These are phyloP conservation scores for Ferrisia virgata DNA, from an alignment of 2,888 invertebrate genomes.

Conservation along the genomic window DNA sequence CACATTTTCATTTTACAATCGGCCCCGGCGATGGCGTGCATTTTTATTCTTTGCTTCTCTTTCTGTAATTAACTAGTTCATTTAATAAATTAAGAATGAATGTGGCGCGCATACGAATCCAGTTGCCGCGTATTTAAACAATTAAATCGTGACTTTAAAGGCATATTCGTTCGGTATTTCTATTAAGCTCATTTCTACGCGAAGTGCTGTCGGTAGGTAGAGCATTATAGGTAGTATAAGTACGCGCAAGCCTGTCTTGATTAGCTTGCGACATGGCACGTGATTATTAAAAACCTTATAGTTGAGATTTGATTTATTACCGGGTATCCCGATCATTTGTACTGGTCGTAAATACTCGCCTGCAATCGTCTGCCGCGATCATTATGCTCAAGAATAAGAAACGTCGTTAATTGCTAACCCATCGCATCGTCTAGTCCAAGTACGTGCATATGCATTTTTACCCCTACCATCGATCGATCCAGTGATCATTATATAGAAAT, in stretches of 20 bases:
- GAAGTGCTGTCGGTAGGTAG: no score
- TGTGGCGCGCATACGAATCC: not conserved
- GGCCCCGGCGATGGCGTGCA: not conserved
- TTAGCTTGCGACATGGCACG: constrained; percentile 14
- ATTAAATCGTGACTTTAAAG: constrained; percentile 14
- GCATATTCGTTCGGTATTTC: constrained; percentile 1
- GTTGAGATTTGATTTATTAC: not conserved
- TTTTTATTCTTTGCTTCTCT: not conserved
- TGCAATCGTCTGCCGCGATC: no score
- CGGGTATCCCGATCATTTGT: constrained; percentile 1
- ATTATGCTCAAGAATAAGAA: not conserved
- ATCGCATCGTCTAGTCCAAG: no score
- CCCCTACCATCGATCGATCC: not conserved
- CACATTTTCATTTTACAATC: not conserved
- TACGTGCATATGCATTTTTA: not conserved
- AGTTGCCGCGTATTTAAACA: not conserved
- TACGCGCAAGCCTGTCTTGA: not conserved
- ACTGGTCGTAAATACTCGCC: not conserved
- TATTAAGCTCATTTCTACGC: not conserved
- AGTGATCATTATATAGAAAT: no score
- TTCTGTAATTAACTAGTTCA: constrained; percentile 13
- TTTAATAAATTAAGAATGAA: constrained; percentile 13
- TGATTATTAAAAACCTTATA: not conserved
- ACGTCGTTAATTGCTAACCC: not conserved
- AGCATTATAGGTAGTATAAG: no score